Percentiles rank a stretch among this genome's conserved stretches.
Conservation (phyloP, 2,888 invertebrate species). For the Stenchaetothrips biformis region DNA sequence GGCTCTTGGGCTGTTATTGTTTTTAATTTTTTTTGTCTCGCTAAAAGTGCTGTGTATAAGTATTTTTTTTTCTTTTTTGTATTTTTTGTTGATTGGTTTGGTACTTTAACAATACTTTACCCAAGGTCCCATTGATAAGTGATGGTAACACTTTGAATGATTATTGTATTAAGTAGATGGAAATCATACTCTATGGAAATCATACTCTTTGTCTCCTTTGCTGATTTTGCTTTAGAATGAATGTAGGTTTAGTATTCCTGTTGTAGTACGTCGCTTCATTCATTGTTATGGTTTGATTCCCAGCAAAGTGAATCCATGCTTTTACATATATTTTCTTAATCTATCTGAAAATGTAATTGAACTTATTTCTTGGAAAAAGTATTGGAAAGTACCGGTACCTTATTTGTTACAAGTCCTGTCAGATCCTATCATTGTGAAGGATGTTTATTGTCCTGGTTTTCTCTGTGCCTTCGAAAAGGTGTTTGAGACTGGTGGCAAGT, state of each 20-base stretch:
- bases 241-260: background rate
- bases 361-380: slow-evolving; percentile 13
- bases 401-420: background rate
- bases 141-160: background rate
- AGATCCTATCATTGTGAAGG: background rate
- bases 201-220: background rate
- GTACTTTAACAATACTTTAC: slow-evolving; percentile 25
- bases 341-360: background rate
- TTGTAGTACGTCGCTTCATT: background rate
- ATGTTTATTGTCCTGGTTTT: background rate
- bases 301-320: background rate
- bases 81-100: slow-evolving; percentile 17
- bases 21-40: background rate
- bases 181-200: background rate
- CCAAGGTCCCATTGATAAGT: background rate
- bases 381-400: slow-evolving; percentile 15
- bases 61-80: background rate
- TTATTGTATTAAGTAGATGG: background rate
- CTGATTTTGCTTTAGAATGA: background rate
- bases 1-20: background rate
- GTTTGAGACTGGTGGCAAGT: background rate
- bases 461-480: background rate
- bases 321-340: background rate
- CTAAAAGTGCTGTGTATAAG: background rate
- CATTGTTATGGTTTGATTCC: background rate